phyloP scores from a whole-genome alignment of 2,113 vertebrate genomes.

The Scalopus aquaticus region DNA sequence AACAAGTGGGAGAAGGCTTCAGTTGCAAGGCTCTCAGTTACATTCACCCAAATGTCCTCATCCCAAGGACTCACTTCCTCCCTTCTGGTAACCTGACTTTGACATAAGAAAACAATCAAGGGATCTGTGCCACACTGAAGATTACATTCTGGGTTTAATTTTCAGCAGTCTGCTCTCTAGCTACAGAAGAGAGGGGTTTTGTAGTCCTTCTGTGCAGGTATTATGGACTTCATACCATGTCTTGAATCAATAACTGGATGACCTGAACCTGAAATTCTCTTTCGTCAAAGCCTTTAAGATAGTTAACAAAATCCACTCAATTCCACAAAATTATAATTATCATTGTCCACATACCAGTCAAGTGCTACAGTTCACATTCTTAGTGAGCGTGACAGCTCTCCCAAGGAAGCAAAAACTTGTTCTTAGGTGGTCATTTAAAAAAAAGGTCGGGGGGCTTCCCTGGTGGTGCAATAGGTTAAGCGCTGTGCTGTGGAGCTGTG shows the following conservation, averaged over 20 bases:
- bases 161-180: neutral
- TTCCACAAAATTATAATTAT: neutral
- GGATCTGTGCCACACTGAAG: neutral
- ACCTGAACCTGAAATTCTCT: neutral
- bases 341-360: neutral
- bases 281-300: neutral
- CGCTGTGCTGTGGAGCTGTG: too few relatives aligned
- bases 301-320: constrained; percentile 12
- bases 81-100: neutral
- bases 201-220: neutral
- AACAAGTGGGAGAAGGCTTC: neutral
- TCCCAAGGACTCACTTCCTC: neutral
- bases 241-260: neutral
- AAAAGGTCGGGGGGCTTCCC: too few relatives aligned
- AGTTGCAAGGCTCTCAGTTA: neutral
- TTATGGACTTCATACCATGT: constrained; percentile 5
- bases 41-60: neutral
- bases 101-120: neutral
- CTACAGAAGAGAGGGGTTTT: neutral
- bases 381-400: rapidly evolving
- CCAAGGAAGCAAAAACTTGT: neutral
- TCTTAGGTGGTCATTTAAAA: neutral
- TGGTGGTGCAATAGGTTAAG: too few relatives aligned
- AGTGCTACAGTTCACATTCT: neutral
- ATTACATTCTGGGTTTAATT: neutral